These are phyloP conservation scores for Etheostoma cragini DNA, from an alignment of 2,113 vertebrate species.

Conservation along the genomic window DNA sequence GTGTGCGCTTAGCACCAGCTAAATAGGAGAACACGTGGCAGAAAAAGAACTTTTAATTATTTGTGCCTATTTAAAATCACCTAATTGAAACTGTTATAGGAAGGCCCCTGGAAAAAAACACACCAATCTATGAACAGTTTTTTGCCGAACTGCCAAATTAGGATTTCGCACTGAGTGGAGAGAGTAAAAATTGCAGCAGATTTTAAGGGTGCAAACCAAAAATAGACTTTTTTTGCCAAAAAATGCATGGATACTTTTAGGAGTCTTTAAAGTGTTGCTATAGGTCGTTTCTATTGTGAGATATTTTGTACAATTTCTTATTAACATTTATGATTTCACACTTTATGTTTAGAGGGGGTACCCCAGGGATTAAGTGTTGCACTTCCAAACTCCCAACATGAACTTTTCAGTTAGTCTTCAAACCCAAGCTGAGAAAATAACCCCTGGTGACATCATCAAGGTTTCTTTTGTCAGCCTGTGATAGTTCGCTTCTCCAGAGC, in stretches of 20 bases:
- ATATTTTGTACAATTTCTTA: neutral
- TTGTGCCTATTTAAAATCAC: slow-evolving; percentile 37
- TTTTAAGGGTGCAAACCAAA: slow-evolving; percentile 27
- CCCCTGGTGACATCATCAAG: slow-evolving; percentile 7
- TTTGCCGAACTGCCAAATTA: slow-evolving; percentile 47
- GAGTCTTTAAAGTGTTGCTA: neutral
- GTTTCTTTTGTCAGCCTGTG: neutral
- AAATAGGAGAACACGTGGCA: slow-evolving; percentile 57
- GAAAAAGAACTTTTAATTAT: slow-evolving; percentile 71
- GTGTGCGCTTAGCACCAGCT: slow-evolving; percentile 47
- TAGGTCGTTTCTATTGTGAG: neutral
- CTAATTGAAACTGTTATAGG: slow-evolving; percentile 67
- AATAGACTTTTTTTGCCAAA: neutral
- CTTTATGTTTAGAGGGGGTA: neutral
- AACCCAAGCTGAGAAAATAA: neutral
- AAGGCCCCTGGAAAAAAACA: slow-evolving; percentile 50
- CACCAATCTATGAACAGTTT: slow-evolving; percentile 54
- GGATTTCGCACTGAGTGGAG: slow-evolving; percentile 36
- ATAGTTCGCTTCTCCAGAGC: neutral
- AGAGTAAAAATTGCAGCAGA: slow-evolving; percentile 13
- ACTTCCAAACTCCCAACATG: neutral
- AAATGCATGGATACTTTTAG: neutral
- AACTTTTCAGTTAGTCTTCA: neutral
- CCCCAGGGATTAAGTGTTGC: neutral
- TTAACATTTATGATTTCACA: neutral